Evolutionary conservation across 2,888 invertebrate genomes (phyloP).

Genomic region (Phlogophora meticulosa): DNA sequence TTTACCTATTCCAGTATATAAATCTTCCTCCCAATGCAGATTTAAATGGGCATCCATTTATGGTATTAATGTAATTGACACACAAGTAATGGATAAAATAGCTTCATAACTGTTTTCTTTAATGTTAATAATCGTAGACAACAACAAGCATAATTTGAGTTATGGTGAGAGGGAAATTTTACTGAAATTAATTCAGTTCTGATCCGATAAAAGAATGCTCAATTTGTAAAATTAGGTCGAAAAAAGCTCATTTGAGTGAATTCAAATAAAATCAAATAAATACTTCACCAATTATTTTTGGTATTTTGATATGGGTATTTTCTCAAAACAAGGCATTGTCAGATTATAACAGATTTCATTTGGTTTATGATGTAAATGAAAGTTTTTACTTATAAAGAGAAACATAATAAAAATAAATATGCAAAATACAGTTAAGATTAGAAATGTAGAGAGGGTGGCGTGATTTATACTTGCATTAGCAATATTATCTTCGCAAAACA

Average conservation of each 20-base stretch:
- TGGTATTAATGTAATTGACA: background rate
- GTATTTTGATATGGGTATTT: too few species aligned
- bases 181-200: background rate
- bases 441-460: constrained; percentile 8
- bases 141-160: background rate
- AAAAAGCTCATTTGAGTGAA: background rate
- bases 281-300: too few species aligned
- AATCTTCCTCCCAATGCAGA: background rate
- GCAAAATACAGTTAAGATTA: background rate
- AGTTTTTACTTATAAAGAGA: background rate
- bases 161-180: background rate
- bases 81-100: background rate
- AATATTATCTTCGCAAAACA: constrained; percentile 12
- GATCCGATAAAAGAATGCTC: background rate
- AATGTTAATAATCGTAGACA: too few species aligned
- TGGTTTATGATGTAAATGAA: background rate
- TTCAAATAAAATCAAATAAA: too few species aligned
- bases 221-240: background rate
- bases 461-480: constrained; percentile 2
- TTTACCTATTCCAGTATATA: constrained; percentile 7
- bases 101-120: too few species aligned
- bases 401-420: background rate
- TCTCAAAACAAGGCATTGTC: too few species aligned
- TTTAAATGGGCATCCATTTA: background rate
- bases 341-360: too few species aligned